Base-by-base conservation (phyloP, 30 jellyfish, hydroid and myxozoan genomes). In the Nemopilema nomurai region DNA sequence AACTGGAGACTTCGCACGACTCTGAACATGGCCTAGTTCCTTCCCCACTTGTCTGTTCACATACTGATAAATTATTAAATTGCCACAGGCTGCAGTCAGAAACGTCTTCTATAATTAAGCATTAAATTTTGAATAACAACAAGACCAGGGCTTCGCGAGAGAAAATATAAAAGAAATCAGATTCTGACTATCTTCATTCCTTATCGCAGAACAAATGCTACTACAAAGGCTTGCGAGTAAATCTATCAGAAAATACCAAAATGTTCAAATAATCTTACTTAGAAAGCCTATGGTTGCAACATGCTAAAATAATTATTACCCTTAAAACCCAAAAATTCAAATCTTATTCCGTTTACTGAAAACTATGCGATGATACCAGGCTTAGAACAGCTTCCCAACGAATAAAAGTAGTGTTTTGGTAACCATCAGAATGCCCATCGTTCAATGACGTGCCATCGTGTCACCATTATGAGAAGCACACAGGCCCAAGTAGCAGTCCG, bases 401-500 rank as follows among this genome's bases (percentile, higher is more conserved):
- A 62, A 57, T 23, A 32, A 67, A 63, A 67, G 51, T 32, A 23
- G 33, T 28, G 17, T 67, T 67, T 67, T 71, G n/a, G 81, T 23
- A 23, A 28, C 20, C 49, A 51, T 71, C 32, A 18, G 16, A 71
- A 23, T 51, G 0, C 32, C 81, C 64, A 23, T 24, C 81, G 28
- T 63, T 13, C 49, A 67, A 70, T 33, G 53, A 28, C 3, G 22
- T 9, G 33, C 64, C 73, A 63, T 49, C 28, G 29, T 63, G 33
- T n/a, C 63, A 28, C 31, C 49, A n/a, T 65, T 73, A 90, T 66
- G 94, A 77, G 74, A 90, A 90, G 50, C 97, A 90, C 16, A 90
- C 97, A n/a, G 97, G 97, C 49, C 97, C 97, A 62, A 90, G 68
- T 20, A 49, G 52, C 66, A 81, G 32, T 30, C 97, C 97, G 28